Base-by-base conservation (phyloP, 2,888 invertebrate genomes). In the Melieria omissa region DNA sequence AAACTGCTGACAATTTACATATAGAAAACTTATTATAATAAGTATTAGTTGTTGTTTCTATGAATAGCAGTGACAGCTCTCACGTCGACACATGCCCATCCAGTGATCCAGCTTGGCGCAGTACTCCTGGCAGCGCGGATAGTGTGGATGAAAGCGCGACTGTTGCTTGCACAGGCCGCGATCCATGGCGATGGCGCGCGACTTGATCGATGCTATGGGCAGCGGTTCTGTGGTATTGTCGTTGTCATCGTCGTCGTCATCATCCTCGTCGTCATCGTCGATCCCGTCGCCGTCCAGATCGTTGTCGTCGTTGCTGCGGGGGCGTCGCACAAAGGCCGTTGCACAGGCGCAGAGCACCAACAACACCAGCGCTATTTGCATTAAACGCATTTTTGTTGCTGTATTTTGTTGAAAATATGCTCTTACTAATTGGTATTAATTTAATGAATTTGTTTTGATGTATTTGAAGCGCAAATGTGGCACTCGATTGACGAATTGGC, bases 81-180 rank as follows among this genome's bases (percentile, higher is more conserved):
- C 80, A 64, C 76, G 80, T 66, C 85, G 81, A 69, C 85, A 85
- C 78, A 84, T 84, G 10, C 85, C 85, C 75, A 86, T 76, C 86
- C 85, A 86, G 62, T 85, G 85, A 10, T 83, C 80, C 16, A 85
- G 77, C 46, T 79, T 78, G 60, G 79, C 78, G 77, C 85, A 86
- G 77, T 85, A 86, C 45, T 79, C 78, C 71, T 85, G 80, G 65
- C 85, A 85, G 44, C 77, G 80, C 14, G 85, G 86, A 72, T 79
- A 81, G 70, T 85, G 85, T 0, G 86, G 85, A 76, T 81, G 83
- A 65, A 81, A 79, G 12, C 80, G 82, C 1, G 86, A 85, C 5
- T 77, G 74, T 60, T 79, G 78, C 66, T 76, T 75, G 70, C 85
- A 85, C 58, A 86, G 75, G 0, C 76, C 81, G 0, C 81, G 80